Percentiles rank a stretch among this genome's conserved stretches.
Evolutionary conservation across 1,140 invertebrate genomes (phyloP).

Genomic region (Panagrolaimus sp.): DNA sequence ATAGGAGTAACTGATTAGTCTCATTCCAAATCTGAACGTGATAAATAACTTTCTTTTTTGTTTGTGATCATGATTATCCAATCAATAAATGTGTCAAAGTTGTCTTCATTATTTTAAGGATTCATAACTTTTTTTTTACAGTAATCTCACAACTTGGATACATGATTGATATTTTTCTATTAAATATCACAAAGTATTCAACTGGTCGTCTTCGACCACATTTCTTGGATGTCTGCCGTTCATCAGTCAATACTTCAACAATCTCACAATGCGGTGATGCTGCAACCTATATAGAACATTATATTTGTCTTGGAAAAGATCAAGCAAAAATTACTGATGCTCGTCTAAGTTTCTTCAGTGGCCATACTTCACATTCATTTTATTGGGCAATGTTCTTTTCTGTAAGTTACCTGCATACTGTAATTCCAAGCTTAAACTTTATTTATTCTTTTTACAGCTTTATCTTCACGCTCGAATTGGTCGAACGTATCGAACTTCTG

Average conservation of each 20-base stretch:
- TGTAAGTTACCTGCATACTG: neutral
- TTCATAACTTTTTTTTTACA: neutral
- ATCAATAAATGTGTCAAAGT: too few species aligned
- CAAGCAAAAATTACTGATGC: slow-evolving; percentile 12
- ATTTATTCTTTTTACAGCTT: slow-evolving; percentile 5
- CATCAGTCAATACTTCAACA: neutral
- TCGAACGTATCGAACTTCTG: neutral
- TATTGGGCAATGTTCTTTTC: slow-evolving; percentile 22
- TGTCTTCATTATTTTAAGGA: neutral
- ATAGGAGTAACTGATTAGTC: too few species aligned
- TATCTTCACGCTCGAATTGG: slow-evolving; percentile 20
- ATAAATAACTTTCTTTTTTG: too few species aligned
- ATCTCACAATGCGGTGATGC: neutral
- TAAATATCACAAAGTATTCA: slow-evolving; percentile 9
- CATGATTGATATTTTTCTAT: slow-evolving; percentile 8
- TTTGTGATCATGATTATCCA: too few species aligned
- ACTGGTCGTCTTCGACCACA: neutral
- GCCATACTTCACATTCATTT: slow-evolving; percentile 22
- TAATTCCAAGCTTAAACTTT: neutral
- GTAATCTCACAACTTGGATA: slow-evolving; percentile 1
- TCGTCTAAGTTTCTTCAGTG: slow-evolving; percentile 19
- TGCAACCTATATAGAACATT: slow-evolving; percentile 11
- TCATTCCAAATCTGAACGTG: too few species aligned
- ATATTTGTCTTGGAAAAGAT: slow-evolving; percentile 10
- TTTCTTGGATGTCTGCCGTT: slow-evolving; percentile 3